Percentiles rank a stretch among this genome's conserved stretches.
Conservation (phyloP, 1,140 invertebrate species). For the Drosophila setifemur region DNA sequence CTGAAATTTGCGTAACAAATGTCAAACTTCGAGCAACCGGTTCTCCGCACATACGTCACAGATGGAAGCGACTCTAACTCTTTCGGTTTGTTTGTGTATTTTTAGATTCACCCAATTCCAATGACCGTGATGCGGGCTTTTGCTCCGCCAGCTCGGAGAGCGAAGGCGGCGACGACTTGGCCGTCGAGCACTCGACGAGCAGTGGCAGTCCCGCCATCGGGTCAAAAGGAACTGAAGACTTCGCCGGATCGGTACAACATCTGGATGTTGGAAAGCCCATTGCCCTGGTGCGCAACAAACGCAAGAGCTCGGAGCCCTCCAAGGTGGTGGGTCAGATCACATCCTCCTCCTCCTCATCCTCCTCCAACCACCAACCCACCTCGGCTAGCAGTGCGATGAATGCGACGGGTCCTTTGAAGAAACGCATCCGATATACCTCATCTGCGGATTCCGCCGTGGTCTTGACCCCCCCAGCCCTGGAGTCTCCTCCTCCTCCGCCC, state of each 20-base stretch:
- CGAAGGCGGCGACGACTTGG: slow-evolving; percentile 84
- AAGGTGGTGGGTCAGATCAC: slow-evolving; percentile 51
- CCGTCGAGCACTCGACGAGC: slow-evolving; percentile 48
- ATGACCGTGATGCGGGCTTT: slow-evolving; percentile 87
- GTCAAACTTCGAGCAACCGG: slow-evolving; percentile 21
- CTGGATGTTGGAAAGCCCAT: no score
- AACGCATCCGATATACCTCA: slow-evolving; percentile 84
- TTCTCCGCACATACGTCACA: slow-evolving; percentile 23
- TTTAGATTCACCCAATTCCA: slow-evolving; percentile 80
- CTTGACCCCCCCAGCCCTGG: slow-evolving; percentile 54
- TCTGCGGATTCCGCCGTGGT: slow-evolving; percentile 63
- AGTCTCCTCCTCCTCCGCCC: slow-evolving; percentile 65
- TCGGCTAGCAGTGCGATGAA: not conserved
- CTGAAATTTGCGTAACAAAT: slow-evolving; percentile 24
- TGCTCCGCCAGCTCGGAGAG: slow-evolving; percentile 85
- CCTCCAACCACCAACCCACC: not conserved
- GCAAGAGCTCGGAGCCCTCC: slow-evolving; percentile 89
- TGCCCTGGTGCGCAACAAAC: slow-evolving; percentile 86
- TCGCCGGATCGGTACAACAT: no score
- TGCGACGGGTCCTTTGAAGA: slow-evolving; percentile 85
- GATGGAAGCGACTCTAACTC: slow-evolving; percentile 37
- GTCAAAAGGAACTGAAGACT: slow-evolving; percentile 88
- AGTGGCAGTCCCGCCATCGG: slow-evolving; percentile 79
- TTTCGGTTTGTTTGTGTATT: slow-evolving; percentile 36
- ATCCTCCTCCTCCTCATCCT: not conserved